A percentile compares a stretch with the other conserved stretches of the same genome.
Evolutionary conservation across 2,113 vertebrate genomes (phyloP).

Genomic region (Xiphorhynchus elegans): DNA sequence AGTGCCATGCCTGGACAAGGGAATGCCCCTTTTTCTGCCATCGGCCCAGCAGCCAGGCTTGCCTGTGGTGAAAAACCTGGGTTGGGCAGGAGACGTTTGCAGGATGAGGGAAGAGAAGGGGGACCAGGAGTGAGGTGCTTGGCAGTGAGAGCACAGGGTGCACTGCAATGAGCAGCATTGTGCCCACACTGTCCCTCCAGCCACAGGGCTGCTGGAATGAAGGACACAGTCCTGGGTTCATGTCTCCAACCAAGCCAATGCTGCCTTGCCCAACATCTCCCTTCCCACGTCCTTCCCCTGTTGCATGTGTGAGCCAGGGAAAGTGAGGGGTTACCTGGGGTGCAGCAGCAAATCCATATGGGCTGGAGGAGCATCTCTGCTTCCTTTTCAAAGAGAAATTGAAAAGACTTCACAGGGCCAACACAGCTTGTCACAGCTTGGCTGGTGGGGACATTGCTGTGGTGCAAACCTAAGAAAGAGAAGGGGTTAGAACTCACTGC

Average conservation of each 20-base stretch:
- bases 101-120: background rate
- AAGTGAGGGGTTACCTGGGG: background rate
- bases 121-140: background rate
- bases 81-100: background rate
- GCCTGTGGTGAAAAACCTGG: background rate
- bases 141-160: accelerated
- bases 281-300: accelerated
- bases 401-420: accelerated
- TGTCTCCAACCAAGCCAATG: background rate
- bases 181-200: accelerated
- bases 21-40: background rate
- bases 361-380: background rate
- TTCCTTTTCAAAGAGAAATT: background rate
- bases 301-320: accelerated
- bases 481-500: background rate
- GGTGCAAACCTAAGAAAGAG: background rate
- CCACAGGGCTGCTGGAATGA: accelerated
- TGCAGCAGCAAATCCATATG: accelerated
- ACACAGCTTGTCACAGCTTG: background rate
- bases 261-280: background rate
- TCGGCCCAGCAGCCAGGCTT: background rate
- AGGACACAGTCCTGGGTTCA: accelerated
- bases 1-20: accelerated
- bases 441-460: background rate
- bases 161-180: accelerated